Base-by-base conservation (phyloP, 2,113 vertebrate genomes). In the Centropus bengalensis region DNA sequence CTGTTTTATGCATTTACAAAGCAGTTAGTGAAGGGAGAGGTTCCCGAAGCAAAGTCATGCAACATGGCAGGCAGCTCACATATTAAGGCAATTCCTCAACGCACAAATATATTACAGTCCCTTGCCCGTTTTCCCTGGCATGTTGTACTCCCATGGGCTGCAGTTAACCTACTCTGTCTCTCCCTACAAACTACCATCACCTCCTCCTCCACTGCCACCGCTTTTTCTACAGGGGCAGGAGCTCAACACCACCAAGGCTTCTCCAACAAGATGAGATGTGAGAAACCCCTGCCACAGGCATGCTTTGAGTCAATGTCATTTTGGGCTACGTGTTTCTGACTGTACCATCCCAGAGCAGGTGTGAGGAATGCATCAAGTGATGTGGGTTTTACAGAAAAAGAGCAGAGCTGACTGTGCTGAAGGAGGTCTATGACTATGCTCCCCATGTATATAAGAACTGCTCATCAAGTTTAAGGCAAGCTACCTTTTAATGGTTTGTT, bases 1-100 rank as follows among this genome's bases (percentile, higher is more conserved):
- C 52, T 89, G 76, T 5, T 96, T 95, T 56, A 95, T 96, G 91
- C 88, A 83, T 95, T 94, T 78, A 89, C 85, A 96, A 94, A 94
- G 79, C 87, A 94, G 93, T 79, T 74, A 93, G 76, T 24, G 28
- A 95, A 96, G 78, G n/a, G 60, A 95, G 71, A 94, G 62, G 84
- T 87, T 97, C 94, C 88, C 74, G 89, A 94, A 94, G 77, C n/a
- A 82, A 88, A 96, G 75, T 88, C 88, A 93, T 27, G 60, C 55
- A 89, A 92, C 51, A 74, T 56, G 79, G 91, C 79, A 89, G 67
- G 47, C 62, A 54, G 82, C 63, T 49, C 22, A 56, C 40, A 40
- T 67, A 78, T 69, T 84, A 81, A 92, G 81, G 76, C 36, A 83
- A 45, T 55, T 90, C 55, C 56, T 86, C 6, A 6, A 66, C 62